Base-by-base conservation (phyloP, 2,113 vertebrate species). In the Polypterus senegalus region DNA sequence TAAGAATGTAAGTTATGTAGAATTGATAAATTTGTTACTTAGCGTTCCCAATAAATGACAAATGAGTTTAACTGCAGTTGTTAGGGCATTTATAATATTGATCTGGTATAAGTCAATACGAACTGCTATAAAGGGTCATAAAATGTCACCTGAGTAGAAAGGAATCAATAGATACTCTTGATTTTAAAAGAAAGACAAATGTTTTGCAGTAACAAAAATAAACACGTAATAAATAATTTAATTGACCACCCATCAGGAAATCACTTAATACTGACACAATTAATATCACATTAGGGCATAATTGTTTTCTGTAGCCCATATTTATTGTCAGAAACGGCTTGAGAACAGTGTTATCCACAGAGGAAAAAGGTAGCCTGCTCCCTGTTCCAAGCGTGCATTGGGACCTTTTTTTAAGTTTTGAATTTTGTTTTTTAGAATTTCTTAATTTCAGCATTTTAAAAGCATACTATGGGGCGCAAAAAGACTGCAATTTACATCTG, bases 81-180 rank as follows among this genome's bases (percentile, higher is more conserved):
- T 86, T 79, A 80, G 84, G 84, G 85, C 73, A 73, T 85, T 86
- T 73, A 70, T 83, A 88, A 86, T 86, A 92, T 87, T 58, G 83
- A 90, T 88, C 87, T 77, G 67, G 71, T 79, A 74, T 74, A 82
- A 92, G 91, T 96, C 91, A 85, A 93, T 93, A 89, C 60, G 46
- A 71, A 80, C 81, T 81, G 79, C 84, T 83, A 85, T 82, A 85
- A 88, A 88, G 87, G 86, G 90, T 92, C 89, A 88, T 86, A 89
- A 91, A 92, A 93, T 90, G 92, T 88, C 89, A 91, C 87, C 90
- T 81, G 82, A 88, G 82, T 77, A 79, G 78, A 83, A 78, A 61
- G 75, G 77, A 84, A 91, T 93, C 88, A 78, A 92, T 94, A 88
- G 71, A 80, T 79, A 88, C 78, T 75, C 79, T 74, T 72, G 82